phyloP scores from a whole-genome alignment of 2,113 vertebrate genomes.

The Oryzias javanicus region DNA sequence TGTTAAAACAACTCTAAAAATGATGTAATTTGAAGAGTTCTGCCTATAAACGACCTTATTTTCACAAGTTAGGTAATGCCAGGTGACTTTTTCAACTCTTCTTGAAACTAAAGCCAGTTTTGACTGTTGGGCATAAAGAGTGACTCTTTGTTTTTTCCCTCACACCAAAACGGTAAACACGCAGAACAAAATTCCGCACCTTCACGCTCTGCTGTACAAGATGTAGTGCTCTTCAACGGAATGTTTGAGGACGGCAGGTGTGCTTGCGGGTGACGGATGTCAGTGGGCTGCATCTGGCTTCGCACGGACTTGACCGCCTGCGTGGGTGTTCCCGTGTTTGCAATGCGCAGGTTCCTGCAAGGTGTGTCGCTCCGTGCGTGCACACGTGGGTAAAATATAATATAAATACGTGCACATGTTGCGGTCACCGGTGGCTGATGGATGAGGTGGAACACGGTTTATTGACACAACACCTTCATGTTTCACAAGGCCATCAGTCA shows the following conservation, averaged over 20 bases:
- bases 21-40: too few relatives aligned
- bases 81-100: too few relatives aligned
- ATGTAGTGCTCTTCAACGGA: constrained; percentile 44
- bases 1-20: too few relatives aligned
- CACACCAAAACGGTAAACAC: not conserved
- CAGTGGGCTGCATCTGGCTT: constrained; percentile 10
- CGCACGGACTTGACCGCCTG: not conserved
- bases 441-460: constrained; percentile 68
- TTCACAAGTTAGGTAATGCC: too few relatives aligned
- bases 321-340: constrained; percentile 44
- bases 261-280: constrained; percentile 1
- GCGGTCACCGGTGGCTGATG: constrained; percentile 62
- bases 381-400: constrained; percentile 16
- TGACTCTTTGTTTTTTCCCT: not conserved
- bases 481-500: constrained; percentile 74
- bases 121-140: not conserved
- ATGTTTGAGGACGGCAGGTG: constrained; percentile 2
- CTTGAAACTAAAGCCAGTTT: too few relatives aligned
- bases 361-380: constrained; percentile 1
- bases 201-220: constrained; percentile 44
- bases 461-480: constrained; percentile 76
- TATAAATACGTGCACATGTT: constrained; percentile 59
- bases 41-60: too few relatives aligned
- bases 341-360: constrained; percentile 16
- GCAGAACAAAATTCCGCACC: constrained; percentile 38